These are phyloP conservation scores for Tretioscincus oriximinensis DNA, from an alignment of 2,113 vertebrate species.

Conservation along the genomic window DNA sequence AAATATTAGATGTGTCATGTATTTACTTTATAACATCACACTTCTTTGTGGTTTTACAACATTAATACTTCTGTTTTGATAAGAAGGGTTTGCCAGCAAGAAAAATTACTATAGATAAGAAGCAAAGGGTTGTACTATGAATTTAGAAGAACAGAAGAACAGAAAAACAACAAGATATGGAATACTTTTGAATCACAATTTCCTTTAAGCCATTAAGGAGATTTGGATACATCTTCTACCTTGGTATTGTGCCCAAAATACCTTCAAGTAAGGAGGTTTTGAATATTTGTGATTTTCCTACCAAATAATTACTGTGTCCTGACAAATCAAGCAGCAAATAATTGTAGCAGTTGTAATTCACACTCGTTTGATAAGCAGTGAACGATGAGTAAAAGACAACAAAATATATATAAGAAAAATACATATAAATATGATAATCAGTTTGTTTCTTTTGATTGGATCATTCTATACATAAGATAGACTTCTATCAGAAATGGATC, in stretches of 20 bases:
- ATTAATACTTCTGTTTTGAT: slow-evolving; percentile 8
- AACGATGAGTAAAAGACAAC: background rate
- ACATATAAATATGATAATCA: too few relatives aligned
- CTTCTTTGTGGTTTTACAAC: background rate
- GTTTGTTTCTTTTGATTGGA: too few relatives aligned
- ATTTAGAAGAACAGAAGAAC: background rate
- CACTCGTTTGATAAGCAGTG: background rate
- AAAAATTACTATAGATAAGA: background rate
- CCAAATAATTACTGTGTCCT: background rate
- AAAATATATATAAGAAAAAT: too few relatives aligned
- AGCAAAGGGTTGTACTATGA: background rate
- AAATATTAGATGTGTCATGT: background rate
- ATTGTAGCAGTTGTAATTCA: background rate
- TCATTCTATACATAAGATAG: too few relatives aligned
- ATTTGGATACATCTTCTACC: background rate
- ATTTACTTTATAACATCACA: background rate
- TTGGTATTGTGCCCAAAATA: background rate
- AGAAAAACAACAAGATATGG: background rate
- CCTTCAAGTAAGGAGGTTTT: background rate
- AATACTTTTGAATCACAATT: background rate
- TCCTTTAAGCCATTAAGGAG: background rate
- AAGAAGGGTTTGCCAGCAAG: background rate
- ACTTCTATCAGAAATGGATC: too few relatives aligned
- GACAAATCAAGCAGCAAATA: background rate
- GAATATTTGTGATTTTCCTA: background rate